Evolutionary conservation across 2,113 vertebrate genomes (phyloP).

Genomic region (Clarias macrocephalus): DNA sequence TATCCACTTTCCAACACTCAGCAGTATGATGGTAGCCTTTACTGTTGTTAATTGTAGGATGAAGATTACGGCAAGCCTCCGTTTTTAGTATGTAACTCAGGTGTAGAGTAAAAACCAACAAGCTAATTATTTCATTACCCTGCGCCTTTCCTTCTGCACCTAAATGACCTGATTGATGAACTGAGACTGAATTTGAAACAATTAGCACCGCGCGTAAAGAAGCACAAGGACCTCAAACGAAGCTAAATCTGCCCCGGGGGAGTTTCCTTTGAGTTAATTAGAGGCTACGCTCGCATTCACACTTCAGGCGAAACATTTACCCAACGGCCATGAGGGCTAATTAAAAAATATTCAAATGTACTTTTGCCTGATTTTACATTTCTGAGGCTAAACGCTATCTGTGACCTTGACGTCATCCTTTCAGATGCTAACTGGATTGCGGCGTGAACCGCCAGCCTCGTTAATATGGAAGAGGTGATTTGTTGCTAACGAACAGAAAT

Average conservation of each 20-base stretch:
- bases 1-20: too few relatives aligned
- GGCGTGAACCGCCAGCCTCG: background rate
- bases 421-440: background rate
- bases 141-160: background rate
- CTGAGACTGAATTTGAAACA: background rate
- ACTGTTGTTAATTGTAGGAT: background rate
- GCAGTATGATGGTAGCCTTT: too few relatives aligned
- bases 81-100: background rate
- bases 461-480: background rate
- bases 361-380: background rate
- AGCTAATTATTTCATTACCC: background rate
- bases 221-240: background rate
- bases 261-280: background rate
- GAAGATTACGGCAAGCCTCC: background rate
- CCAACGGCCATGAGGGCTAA: slow-evolving; percentile 15
- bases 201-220: background rate
- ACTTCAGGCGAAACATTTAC: background rate
- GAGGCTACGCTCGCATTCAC: background rate
- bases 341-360: slow-evolving; percentile 26
- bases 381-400: background rate
- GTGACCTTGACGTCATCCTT: slow-evolving; percentile 1
- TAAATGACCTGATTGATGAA: slow-evolving; percentile 6
- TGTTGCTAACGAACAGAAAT: background rate
- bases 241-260: background rate
- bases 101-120: background rate